Percentiles rank a stretch among this genome's conserved stretches.
phyloP scores from a whole-genome alignment of 2,797 vertebrate species.

The Micropoecilia bifurca region DNA sequence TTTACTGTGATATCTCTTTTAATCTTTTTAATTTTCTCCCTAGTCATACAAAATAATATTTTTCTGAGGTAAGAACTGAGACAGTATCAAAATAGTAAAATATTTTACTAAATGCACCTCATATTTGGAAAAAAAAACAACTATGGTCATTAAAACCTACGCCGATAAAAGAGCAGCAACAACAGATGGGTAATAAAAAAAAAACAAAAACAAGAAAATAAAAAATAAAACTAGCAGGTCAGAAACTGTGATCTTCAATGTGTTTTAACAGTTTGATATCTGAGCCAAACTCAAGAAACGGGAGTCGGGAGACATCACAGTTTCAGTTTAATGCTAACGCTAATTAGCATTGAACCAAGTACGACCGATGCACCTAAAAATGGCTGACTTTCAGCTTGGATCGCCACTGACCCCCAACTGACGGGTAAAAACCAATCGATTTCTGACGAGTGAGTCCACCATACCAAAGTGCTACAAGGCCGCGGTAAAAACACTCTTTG shows the following conservation, averaged over 20 bases:
- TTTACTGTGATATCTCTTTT: conserved; percentile 60
- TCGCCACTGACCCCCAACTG: neutral
- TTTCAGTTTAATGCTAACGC: no score
- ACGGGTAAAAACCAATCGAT: neutral
- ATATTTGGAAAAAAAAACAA: conserved; percentile 33
- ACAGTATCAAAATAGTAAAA: conserved; percentile 82
- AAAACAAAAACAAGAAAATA: neutral
- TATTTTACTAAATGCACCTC: conserved; percentile 62
- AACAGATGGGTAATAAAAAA: conserved; percentile 7
- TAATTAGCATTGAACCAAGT: neutral
- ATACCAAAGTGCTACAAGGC: neutral
- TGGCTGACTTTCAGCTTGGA: neutral
- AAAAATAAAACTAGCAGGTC: conserved; percentile 7
- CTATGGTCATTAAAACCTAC: conserved; percentile 21
- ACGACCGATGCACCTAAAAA: neutral
- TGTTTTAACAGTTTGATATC: conserved; percentile 24
- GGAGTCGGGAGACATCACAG: conserved; percentile 40
- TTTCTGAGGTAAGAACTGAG: conserved; percentile 74
- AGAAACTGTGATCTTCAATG: conserved; percentile 13
- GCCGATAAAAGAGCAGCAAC: conserved; percentile 33
- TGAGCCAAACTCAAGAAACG: conserved; percentile 5
- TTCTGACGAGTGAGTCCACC: neutral
- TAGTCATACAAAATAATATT: conserved; percentile 79
- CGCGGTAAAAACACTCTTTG: neutral
- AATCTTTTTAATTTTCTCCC: conserved; percentile 42